Percentiles rank a stretch among this genome's conserved stretches.
These are phyloP conservation scores for Epinotia brunnichana DNA, from an alignment of 2,888 invertebrate species.

Conservation along the genomic window DNA sequence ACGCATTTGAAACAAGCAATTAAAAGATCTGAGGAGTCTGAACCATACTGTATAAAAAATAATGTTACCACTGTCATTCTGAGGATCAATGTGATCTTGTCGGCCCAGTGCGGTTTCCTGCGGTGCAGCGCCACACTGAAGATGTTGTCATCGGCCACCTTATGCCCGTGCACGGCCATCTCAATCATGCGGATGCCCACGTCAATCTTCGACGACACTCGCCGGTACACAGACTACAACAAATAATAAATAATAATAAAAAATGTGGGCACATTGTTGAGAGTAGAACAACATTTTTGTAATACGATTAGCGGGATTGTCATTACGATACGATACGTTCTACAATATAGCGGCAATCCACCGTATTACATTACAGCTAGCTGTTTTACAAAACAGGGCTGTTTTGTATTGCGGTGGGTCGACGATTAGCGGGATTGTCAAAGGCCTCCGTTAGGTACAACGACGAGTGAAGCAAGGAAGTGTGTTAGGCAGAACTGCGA, in stretches of 20 bases:
- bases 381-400: no score
- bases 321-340: no score
- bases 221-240: slow-evolving; percentile 76
- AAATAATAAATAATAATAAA: not conserved
- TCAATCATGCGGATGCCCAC: slow-evolving; percentile 81
- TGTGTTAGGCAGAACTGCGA: no score
- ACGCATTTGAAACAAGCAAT: no score
- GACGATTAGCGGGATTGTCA: no score
- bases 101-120: slow-evolving; percentile 54
- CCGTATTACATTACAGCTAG: no score
- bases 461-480: no score
- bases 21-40: not conserved
- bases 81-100: slow-evolving; percentile 49
- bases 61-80: slow-evolving; percentile 63
- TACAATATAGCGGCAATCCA: no score
- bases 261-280: not conserved
- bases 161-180: slow-evolving; percentile 85
- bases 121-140: slow-evolving; percentile 75
- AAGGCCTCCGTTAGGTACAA: no score
- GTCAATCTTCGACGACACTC: slow-evolving; percentile 70
- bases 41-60: not conserved
- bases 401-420: no score
- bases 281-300: no score
- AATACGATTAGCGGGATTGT: no score
- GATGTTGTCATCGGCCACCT: slow-evolving; percentile 82